phyloP scores from a whole-genome alignment of 2,797 vertebrate species.

The Ptychobarbus kaznakovi region DNA sequence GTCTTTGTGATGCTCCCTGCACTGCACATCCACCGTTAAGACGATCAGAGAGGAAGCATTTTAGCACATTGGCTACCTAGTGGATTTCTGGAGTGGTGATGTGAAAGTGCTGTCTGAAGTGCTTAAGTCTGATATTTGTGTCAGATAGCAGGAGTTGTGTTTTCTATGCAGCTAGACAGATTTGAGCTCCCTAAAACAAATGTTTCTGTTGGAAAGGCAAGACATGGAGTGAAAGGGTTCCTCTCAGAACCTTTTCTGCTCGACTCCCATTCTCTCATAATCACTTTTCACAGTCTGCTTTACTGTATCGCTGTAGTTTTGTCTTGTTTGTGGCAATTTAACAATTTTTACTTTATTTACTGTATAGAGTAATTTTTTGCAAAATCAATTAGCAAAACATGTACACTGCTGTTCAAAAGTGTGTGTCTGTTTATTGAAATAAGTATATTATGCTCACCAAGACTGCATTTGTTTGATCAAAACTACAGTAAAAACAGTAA shows the following conservation, averaged over 20 bases:
- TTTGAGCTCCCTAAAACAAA: constrained; percentile 8
- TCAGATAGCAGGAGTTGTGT: background rate
- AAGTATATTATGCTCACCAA: background rate
- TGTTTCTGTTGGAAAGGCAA: constrained; percentile 1
- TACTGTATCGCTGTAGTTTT: constrained; percentile 5
- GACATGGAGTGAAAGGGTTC: background rate
- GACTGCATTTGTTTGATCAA: background rate
- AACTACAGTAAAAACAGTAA: background rate
- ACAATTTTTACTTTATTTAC: background rate
- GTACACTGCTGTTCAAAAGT: background rate
- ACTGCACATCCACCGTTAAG: constrained; percentile 56
- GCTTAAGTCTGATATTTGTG: background rate
- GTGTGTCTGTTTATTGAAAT: background rate
- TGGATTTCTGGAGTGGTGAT: constrained; percentile 54
- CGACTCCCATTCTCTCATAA: background rate
- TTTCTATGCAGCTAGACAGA: background rate
- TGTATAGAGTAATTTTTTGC: background rate
- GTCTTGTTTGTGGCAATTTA: background rate
- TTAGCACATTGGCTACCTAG: constrained; percentile 67
- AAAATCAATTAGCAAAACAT: background rate
- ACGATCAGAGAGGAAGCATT: constrained; percentile 67
- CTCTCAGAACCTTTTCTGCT: background rate
- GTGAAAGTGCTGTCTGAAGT: background rate
- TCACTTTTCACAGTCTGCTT: constrained; percentile 22
- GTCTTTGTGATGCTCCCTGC: constrained; percentile 64